Evolutionary conservation across 1,140 invertebrate genomes (phyloP).

Genomic region (Colletes latitarsis): DNA sequence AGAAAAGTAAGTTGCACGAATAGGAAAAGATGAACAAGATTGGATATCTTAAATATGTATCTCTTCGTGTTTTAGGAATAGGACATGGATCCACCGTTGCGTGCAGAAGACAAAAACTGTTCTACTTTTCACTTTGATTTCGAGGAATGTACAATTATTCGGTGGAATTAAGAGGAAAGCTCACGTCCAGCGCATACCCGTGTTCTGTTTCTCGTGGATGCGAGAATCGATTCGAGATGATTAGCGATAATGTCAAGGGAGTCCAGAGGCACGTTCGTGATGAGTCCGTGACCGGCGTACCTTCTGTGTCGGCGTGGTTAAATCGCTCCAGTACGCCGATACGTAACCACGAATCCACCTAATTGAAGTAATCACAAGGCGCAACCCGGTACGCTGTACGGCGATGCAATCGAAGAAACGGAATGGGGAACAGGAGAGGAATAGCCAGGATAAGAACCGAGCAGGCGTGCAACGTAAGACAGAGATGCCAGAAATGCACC

Average conservation of each 20-base stretch:
- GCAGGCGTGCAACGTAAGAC: no score
- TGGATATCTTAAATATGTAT: no score
- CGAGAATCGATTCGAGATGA: conserved; percentile 71
- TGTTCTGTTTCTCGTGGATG: conserved; percentile 41
- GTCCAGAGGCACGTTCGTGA: conserved; percentile 68
- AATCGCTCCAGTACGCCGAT: conserved; percentile 43
- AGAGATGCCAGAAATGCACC: no score
- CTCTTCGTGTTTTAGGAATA: no score
- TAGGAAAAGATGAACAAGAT: no score
- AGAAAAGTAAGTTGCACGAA: no score
- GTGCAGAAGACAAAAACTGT: no score
- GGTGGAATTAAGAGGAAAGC: not conserved
- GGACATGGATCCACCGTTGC: no score
- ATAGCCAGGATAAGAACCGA: not conserved
- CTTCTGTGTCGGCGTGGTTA: conserved; percentile 51
- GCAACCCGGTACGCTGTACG: conserved; percentile 62
- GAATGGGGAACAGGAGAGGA: not conserved
- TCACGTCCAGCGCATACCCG: conserved; percentile 29
- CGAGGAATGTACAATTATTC: no score
- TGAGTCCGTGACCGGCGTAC: conserved; percentile 67
- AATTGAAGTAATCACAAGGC: conserved; percentile 81
- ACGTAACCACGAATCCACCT: conserved; percentile 74
- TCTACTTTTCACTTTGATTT: no score
- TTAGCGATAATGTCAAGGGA: conserved; percentile 77
- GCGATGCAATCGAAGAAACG: conserved; percentile 43